Evolutionary conservation across 2,888 invertebrate genomes (phyloP).

Genomic region (Strigamia crassipes): DNA sequence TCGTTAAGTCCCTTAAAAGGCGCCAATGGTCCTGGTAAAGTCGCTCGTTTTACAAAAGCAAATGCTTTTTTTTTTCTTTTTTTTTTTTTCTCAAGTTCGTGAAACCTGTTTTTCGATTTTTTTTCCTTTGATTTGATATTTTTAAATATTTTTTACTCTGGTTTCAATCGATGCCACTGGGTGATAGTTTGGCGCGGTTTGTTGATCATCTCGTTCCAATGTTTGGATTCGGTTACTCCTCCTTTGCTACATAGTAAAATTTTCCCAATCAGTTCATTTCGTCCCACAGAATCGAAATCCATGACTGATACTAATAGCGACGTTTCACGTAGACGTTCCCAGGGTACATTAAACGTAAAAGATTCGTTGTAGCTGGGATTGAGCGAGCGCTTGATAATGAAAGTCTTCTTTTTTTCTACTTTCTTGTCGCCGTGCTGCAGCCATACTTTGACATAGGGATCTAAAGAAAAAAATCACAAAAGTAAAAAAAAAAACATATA

Average conservation of each 20-base stretch:
- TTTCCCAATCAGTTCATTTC: constrained; percentile 89
- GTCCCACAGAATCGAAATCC: constrained; percentile 96
- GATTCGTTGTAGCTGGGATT: constrained; percentile 96
- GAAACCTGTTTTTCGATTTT: not conserved
- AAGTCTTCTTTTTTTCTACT: constrained; percentile 94
- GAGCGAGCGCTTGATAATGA: constrained; percentile 69
- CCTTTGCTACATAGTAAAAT: constrained; percentile 91
- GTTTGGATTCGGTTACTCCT: constrained; percentile 93
- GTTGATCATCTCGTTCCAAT: constrained; percentile 98
- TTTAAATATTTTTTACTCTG: constrained; percentile 60
- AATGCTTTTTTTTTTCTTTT: not conserved
- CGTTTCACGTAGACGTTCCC: constrained; percentile 95
- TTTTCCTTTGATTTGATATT: not conserved
- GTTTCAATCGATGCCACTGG: constrained; percentile 96
- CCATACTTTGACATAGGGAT: constrained; percentile 99
- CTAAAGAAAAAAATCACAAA: constrained; percentile 63
- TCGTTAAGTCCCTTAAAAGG: not conserved
- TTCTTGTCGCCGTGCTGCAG: constrained; percentile 92
- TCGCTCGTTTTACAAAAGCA: not conserved
- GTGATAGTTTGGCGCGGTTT: constrained; percentile 94
- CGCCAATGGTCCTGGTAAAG: not conserved
- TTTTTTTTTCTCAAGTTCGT: not conserved
- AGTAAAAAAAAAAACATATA: not conserved
- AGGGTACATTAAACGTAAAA: constrained; percentile 93
- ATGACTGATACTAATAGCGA: constrained; percentile 92